phyloP scores from a whole-genome alignment of 2,888 invertebrate genomes.

The Nemotelus nigrinus region DNA sequence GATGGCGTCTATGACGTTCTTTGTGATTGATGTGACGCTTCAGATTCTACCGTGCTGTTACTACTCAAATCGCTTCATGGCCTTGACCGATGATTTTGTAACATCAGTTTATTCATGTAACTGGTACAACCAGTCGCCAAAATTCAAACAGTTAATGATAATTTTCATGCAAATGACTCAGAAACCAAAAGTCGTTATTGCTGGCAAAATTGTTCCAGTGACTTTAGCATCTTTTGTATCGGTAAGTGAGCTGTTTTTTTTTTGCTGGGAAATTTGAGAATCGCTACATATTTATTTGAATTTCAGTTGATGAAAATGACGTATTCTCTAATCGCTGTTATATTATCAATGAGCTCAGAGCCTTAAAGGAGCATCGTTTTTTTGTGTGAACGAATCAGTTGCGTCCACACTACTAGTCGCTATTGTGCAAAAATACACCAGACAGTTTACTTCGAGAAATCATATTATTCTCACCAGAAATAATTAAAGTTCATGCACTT shows the following conservation, averaged over 20 bases:
- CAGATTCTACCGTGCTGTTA: constrained; percentile 28
- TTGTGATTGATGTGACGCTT: not conserved
- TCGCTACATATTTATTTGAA: not conserved
- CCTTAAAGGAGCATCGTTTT: too few species aligned
- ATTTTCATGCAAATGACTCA: constrained; percentile 37
- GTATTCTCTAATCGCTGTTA: constrained; percentile 21
- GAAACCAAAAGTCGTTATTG: constrained; percentile 7
- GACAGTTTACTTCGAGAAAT: too few species aligned
- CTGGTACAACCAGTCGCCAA: constrained; percentile 26
- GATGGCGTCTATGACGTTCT: not conserved
- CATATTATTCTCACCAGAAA: too few species aligned
- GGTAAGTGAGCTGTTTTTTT: constrained; percentile 2
- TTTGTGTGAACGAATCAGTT: too few species aligned
- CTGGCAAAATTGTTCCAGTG: constrained; percentile 39
- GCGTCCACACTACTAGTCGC: too few species aligned
- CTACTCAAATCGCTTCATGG: constrained; percentile 29
- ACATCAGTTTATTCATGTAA: constrained; percentile 40
- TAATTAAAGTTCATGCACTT: too few species aligned
- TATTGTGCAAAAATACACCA: too few species aligned
- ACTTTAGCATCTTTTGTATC: constrained; percentile 34
- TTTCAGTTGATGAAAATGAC: constrained; percentile 38
- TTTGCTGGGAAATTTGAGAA: not conserved
- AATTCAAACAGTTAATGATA: constrained; percentile 38
- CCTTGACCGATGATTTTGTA: constrained; percentile 5
- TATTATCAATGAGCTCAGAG: not conserved